These are phyloP conservation scores for Myotis davidii DNA, from an alignment of 2,113 vertebrate species.

Conservation along the genomic window DNA sequence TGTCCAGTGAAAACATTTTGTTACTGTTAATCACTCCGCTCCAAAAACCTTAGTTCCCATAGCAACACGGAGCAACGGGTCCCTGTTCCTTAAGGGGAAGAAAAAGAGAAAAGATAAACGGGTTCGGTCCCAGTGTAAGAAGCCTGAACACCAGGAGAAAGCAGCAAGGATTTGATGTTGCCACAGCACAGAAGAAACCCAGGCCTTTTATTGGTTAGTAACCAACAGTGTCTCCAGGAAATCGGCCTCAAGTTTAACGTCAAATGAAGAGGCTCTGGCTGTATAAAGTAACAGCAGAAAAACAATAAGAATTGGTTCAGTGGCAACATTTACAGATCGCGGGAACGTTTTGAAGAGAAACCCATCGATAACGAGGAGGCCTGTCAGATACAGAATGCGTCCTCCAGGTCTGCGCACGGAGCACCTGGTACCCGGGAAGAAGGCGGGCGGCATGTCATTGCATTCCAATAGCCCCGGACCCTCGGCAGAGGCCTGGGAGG, in stretches of 20 bases:
- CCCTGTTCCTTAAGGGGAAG: neutral
- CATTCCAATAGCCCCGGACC: neutral
- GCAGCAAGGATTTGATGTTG: neutral
- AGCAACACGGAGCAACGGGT: neutral
- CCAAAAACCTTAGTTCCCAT: neutral
- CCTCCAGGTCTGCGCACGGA: neutral
- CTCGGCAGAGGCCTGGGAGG: neutral
- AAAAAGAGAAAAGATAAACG: neutral
- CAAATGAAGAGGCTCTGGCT: neutral
- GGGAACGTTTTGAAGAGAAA: neutral
- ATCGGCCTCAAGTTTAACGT: neutral
- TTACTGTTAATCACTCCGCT: neutral
- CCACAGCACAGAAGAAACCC: neutral
- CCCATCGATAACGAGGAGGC: neutral
- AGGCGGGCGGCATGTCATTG: fast-evolving
- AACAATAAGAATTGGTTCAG: neutral
- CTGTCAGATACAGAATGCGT: neutral
- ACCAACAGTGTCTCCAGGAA: neutral
- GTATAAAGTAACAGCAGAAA: neutral
- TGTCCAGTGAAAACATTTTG: neutral
- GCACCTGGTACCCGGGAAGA: neutral
- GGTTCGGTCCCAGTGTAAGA: neutral
- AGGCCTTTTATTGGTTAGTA: neutral
- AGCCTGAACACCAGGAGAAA: neutral
- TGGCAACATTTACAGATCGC: neutral